These are phyloP conservation scores for Drosophila acutilabella DNA, from an alignment of 2,888 invertebrate species.

Conservation along the genomic window DNA sequence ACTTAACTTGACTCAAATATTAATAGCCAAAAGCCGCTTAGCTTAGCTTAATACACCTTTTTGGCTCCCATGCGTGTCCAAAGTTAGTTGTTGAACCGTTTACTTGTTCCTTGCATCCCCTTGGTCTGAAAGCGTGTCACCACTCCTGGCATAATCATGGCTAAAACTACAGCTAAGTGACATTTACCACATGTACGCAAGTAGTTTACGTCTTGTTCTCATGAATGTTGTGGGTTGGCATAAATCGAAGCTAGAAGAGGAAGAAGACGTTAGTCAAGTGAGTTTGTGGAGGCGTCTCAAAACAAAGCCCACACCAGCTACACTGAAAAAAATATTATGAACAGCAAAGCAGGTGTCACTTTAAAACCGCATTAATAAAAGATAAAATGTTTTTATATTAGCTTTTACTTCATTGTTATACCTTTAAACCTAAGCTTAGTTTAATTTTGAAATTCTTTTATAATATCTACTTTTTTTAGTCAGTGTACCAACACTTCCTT, in stretches of 20 bases:
- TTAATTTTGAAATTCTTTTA: no score
- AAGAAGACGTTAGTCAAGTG: conserved; percentile 15
- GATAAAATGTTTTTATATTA: no score
- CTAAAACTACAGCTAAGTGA: conserved; percentile 36
- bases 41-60: conserved; percentile 21
- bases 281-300: conserved; percentile 18
- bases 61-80: conserved; percentile 35
- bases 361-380: no score
- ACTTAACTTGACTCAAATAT: conserved; percentile 15
- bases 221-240: conserved; percentile 43
- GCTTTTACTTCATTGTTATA: no score
- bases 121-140: background rate
- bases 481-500: background rate
- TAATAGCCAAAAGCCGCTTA: conserved; percentile 14
- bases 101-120: background rate
- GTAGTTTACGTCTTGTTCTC: conserved; percentile 35
- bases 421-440: background rate
- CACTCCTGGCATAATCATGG: background rate
- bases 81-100: conserved; percentile 13
- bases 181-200: conserved; percentile 57
- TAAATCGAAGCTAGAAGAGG: conserved; percentile 29
- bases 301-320: conserved; percentile 15
- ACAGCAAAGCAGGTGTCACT: no score
- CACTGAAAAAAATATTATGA: background rate
- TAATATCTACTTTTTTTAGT: background rate